These are phyloP conservation scores for Xiphophorus hellerii DNA, from an alignment of 2,113 vertebrate species.

Conservation along the genomic window DNA sequence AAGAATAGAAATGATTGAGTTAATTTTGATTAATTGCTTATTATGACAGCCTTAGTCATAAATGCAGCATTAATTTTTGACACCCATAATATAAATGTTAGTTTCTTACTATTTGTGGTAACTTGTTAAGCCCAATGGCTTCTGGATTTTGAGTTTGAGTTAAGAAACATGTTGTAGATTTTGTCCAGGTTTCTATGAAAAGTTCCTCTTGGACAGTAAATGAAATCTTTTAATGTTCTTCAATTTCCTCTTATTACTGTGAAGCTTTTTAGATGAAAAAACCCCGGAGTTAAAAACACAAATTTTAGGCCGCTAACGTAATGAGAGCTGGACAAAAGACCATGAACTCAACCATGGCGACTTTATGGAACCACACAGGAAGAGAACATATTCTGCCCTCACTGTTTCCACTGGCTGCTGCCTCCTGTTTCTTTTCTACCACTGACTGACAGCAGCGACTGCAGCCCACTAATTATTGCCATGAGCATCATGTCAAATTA, in stretches of 20 bases:
- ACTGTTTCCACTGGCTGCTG: background rate
- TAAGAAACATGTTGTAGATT: background rate
- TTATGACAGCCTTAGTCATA: too few relatives aligned
- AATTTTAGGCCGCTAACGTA: background rate
- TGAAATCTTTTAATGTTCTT: background rate
- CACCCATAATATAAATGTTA: too few relatives aligned
- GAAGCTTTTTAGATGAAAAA: background rate
- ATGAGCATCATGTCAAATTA: constrained; percentile 5
- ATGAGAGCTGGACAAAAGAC: background rate
- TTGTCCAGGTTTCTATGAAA: background rate
- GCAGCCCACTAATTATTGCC: constrained; percentile 21
- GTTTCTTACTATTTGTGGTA: too few relatives aligned
- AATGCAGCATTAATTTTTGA: too few relatives aligned
- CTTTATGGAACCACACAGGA: background rate
- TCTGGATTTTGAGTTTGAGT: too few relatives aligned
- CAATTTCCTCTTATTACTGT: constrained; percentile 1
- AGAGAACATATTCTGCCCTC: background rate
- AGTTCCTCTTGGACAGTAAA: background rate
- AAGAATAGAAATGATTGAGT: too few relatives aligned
- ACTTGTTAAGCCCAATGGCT: background rate
- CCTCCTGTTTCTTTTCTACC: background rate
- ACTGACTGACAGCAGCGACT: constrained; percentile 1
- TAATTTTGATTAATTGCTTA: too few relatives aligned
- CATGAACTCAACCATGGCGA: background rate
- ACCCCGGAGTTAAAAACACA: background rate